Base-by-base conservation (phyloP, 2,797 vertebrate genomes). In the Gambusia yucatana region DNA sequence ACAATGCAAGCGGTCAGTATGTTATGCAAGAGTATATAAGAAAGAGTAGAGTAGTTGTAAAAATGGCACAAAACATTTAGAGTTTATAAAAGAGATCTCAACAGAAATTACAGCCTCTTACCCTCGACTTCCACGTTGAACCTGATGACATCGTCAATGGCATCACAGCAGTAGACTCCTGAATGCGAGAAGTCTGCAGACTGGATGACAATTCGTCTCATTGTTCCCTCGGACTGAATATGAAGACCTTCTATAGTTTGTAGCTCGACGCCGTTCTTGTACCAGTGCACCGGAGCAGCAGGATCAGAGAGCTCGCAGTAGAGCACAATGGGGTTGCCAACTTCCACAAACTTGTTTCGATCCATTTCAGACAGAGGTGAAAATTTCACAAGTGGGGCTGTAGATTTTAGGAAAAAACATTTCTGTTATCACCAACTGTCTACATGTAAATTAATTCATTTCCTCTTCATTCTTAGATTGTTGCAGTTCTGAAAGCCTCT, bases 91-190 rank as follows among this genome's bases (percentile, higher is more conserved):
- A 84, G 22, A 3, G 17, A 2, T 73, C 78, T 30, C 74, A 28
- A 50, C 79, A 81, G 55, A 84, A 82, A 78, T 11, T 86, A 43
- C 47, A 77, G 77, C 41, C 78, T 92, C 95, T 96, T 84, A 97
- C 96, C 96, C 88, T 96, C 95, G 30, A 97, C 96, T 91, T 96
- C 96, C 84, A 97, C 96, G 73, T 96, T 96, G 92, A 97, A 97
- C 79, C 95, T 93, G 85, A 97, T 96, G 82, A 96, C 94, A 52
- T 97, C 96, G 84, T 97, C 96, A 72, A 96, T 96, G 77, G 96
- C 96, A 74, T 96, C 96, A 33, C 96, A 97, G 91, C 95, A 96
- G 74, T 96, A 97, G 39, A 96, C 95, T 79, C 96, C 96, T 6
- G 96, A 96, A 85, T 97, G 96, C 73, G 92, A 93, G 79, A 96